Base-by-base conservation (phyloP, 2,113 vertebrate species). In the Hemiscyllium ocellatum region DNA sequence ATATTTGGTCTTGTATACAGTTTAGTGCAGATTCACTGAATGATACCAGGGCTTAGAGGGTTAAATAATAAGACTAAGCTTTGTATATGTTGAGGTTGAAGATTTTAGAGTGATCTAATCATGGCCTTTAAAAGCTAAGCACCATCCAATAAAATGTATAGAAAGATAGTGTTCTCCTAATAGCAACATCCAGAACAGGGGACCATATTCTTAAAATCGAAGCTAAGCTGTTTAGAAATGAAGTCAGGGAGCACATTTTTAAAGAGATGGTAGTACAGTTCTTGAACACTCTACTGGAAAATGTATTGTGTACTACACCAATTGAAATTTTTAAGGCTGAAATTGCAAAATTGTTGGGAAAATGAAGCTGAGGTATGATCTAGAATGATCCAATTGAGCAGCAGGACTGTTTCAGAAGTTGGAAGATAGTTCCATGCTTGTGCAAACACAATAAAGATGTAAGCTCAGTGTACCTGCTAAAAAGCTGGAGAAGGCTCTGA, bases 261-360 rank as follows among this genome's bases (percentile, higher is more conserved):
- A 37, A 4, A 83, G 78, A 83, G 33, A 83, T 3, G 13, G 10
- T 83, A 20, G 78, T 20, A 42, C 29, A 83, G 37, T 3, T 83
- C n/a, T 83, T 15, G n/a, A 83, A 83, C 33, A 37, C 12, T 42
- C 17, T 37, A 15, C 78, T 37, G 4, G 13, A 83, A 42, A 80
- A 83, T n/a, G 2, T 33, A n/a, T 33, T n/a, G 76, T 0, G 33
- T 83, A n/a, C 17, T n/a, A 37, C 4, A 19, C 37, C 78, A 83
- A 83, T 83, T 83, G 78, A 83, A 83, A 83, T 83, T 83, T 83
- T 83, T n/a, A 83, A 42, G 78, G n/a, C 78, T 83, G n/a, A 83
- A 15, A 83, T 83, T 19, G 78, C n/a, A 83, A 42, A 80, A n/a
- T 33, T n/a, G 29, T 12, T 80, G 76, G 33, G 76, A 80, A 80